phyloP scores from a whole-genome alignment of 2,888 invertebrate species.

The Peribatodes rhomboidaria region DNA sequence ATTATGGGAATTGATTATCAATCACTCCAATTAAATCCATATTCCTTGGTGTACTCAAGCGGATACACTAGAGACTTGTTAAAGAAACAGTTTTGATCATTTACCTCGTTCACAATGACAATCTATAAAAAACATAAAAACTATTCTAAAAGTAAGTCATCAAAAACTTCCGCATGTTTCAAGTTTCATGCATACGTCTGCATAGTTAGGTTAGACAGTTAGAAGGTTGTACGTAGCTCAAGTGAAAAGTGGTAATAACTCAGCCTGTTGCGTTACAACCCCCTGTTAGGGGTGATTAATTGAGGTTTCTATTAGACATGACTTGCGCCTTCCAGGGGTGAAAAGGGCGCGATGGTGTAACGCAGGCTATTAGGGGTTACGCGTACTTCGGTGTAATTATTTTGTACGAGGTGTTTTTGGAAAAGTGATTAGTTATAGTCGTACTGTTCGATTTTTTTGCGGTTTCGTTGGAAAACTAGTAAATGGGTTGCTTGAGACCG shows the following conservation, averaged over 20 bases:
- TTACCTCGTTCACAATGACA: no score
- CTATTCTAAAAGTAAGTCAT: neutral
- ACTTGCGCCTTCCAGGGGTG: slow-evolving; percentile 30
- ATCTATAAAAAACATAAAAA: neutral
- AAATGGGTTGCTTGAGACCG: no score
- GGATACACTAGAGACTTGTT: no score
- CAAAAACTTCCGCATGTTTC: slow-evolving; percentile 9
- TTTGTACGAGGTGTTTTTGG: neutral
- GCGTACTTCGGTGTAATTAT: neutral
- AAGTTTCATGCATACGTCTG: slow-evolving; percentile 5
- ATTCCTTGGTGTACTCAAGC: no score
- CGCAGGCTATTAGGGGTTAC: neutral
- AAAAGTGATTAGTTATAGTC: neutral
- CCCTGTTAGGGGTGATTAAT: slow-evolving; percentile 34
- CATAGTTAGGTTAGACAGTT: no score
- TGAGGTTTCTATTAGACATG: slow-evolving; percentile 37
- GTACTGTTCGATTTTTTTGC: no score
- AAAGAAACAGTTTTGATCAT: no score
- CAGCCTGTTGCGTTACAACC: slow-evolving; percentile 59
- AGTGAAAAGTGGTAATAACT: slow-evolving; percentile 38
- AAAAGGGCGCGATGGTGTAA: neutral
- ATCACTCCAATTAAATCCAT: no score
- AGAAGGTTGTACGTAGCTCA: slow-evolving; percentile 30
- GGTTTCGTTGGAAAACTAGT: no score
- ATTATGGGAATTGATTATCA: no score